Conservation (phyloP, 2,888 invertebrate species). For the Hyles lineata region DNA sequence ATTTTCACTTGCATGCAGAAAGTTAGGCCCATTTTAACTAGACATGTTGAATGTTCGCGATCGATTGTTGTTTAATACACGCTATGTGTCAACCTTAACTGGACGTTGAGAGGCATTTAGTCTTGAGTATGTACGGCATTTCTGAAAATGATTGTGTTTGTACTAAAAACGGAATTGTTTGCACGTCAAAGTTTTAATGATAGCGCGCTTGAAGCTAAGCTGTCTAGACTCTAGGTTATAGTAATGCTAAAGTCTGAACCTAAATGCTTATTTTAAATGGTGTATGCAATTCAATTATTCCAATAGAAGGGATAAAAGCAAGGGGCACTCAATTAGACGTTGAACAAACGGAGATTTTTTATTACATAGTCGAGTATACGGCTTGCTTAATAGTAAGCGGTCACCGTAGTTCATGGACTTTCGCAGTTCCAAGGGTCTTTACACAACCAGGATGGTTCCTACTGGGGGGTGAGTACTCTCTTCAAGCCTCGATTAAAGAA, state of each 20-base stretch:
- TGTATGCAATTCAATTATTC: background rate
- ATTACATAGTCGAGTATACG: too few species aligned
- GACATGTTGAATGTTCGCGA: conserved; percentile 31
- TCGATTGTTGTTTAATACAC: conserved; percentile 14
- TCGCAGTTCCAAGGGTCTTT: too few species aligned
- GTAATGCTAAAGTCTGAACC: too few species aligned
- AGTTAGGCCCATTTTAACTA: conserved; percentile 38
- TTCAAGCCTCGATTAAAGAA: too few species aligned
- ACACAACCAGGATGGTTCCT: too few species aligned
- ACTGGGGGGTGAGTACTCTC: too few species aligned
- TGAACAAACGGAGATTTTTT: too few species aligned
- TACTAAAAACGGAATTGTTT: conserved; percentile 8
- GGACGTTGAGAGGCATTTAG: conserved; percentile 3
- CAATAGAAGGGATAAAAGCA: background rate
- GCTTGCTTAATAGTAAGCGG: too few species aligned
- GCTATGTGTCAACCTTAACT: background rate
- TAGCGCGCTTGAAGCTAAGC: background rate
- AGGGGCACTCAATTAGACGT: background rate
- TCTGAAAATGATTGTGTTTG: conserved; percentile 18
- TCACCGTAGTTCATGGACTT: too few species aligned
- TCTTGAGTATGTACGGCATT: conserved; percentile 17
- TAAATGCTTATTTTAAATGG: background rate
- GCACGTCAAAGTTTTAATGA: conserved; percentile 13
- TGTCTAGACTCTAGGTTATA: background rate
- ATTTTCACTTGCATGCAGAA: conserved; percentile 43